Evolutionary conservation across 2,113 vertebrate genomes (phyloP), one percentile per base, ranked within the genome.

Genomic region (Psilopsiagon aymara): DNA sequence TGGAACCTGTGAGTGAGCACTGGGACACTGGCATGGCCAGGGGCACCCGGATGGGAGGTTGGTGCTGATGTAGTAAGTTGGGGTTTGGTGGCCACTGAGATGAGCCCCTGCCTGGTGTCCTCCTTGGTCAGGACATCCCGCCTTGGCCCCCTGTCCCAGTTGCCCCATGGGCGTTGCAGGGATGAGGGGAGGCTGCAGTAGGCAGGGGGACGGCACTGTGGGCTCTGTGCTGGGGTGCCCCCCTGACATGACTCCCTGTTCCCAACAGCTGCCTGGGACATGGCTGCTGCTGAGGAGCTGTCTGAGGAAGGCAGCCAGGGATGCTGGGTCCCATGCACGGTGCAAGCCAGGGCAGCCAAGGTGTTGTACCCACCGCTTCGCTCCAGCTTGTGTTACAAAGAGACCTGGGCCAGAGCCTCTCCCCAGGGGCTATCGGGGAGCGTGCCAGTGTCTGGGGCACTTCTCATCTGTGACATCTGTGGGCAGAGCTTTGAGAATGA

Each of bases 261-360:
- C 70, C 52, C 49, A 0, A 7, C 64, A 84, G 94, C 70, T 15
- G 19, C 68, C 55, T 19, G 31, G n/a, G 74, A 18, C 2, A 0
- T 10, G 11, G 21, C 9, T 3, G 47, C 51, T 8, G 3, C 25
- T 6, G 46, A 71, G 25, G 47, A 46, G 7, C 18, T 3, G 6
- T 9, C n/a, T 0, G 46, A 44, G 35, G 80, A 69, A 2, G 28
- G 5, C 10, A 2, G 17, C 6, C 43, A 1, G 20, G 27, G 9
- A 2, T 21, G 0, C 44, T 28, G 75, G 70, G 29, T 23, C 17
- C 46, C 21, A 0, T 9, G 23, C 3, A 2, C 5, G 0, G 51
- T 13, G 0, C 57, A 29, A 2, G 11, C 51, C 6, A 9, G 29
- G 12, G 52, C 6, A 0, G 13, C 53, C 15, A 19, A 39, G 8